A percentile compares a stretch with the other conserved stretches of the same genome.
Conservation (phyloP, 1,140 invertebrate species). For the Drosophila navojoa region DNA sequence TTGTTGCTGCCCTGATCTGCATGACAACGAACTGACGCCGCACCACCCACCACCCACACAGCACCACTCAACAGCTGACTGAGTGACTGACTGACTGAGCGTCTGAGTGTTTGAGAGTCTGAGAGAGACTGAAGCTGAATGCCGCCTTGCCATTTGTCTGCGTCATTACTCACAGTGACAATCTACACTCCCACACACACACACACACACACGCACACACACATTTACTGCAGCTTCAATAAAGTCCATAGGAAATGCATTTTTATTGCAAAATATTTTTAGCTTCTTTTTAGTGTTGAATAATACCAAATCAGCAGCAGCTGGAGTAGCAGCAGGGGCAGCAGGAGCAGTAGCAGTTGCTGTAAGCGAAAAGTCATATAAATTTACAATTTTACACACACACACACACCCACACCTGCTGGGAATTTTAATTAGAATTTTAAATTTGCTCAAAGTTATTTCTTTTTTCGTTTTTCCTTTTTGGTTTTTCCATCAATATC, state of each 20-base stretch:
- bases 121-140: conserved; percentile 41
- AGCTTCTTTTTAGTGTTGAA: conserved; percentile 39
- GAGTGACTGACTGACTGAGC: conserved; percentile 14
- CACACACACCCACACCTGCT: conserved; percentile 5
- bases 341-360: conserved; percentile 1
- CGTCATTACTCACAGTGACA: conserved; percentile 76
- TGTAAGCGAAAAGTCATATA: conserved; percentile 1
- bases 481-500: conserved; percentile 30
- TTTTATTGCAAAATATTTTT: conserved; percentile 78
- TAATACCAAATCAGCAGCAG: conserved; percentile 45
- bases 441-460: conserved; percentile 29
- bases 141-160: conserved; percentile 74
- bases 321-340: conserved; percentile 25
- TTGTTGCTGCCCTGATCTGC: conserved; percentile 74
- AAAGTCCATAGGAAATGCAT: conserved; percentile 70
- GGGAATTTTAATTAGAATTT: conserved; percentile 49
- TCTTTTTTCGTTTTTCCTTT: neutral
- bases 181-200: conserved; percentile 28
- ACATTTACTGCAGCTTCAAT: conserved; percentile 57
- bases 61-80: conserved; percentile 14
- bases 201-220: neutral
- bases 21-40: conserved; percentile 28
- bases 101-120: conserved; percentile 13
- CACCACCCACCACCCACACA: neutral
- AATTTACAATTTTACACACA: neutral